These are phyloP conservation scores for Sanderia malayensis DNA, from an alignment of 30 jellyfish, hydroid and myxozoan genomes.

Conservation along the genomic window DNA sequence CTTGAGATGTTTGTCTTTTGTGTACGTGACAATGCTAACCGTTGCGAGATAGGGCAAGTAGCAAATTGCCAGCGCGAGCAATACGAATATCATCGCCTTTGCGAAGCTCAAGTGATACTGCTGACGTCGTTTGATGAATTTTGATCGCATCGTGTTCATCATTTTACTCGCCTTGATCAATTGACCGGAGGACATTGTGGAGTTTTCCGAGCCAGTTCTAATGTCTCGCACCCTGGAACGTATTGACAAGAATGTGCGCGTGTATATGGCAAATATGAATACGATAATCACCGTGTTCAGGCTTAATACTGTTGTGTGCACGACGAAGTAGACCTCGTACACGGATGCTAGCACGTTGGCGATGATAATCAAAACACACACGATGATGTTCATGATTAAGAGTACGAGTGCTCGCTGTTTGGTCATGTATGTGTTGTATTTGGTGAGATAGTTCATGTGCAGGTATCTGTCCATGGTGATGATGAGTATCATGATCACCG, in stretches of 20 bases:
- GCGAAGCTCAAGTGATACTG: conserved; percentile 44
- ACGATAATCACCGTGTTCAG: conserved; percentile 23
- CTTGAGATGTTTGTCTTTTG: not conserved
- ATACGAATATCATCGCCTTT: conserved; percentile 55
- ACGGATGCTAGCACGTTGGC: conserved; percentile 28
- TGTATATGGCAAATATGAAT: conserved; percentile 25
- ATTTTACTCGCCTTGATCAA: not conserved
- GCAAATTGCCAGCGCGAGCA: conserved; percentile 40
- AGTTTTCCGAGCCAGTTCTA: not conserved
- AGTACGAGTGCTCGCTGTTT: conserved; percentile 22
- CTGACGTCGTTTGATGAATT: conserved; percentile 16
- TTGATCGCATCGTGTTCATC: not conserved
- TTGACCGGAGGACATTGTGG: conserved; percentile 3
- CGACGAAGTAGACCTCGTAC: conserved; percentile 22
- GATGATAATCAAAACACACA: conserved; percentile 1
- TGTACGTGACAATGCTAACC: conserved; percentile 29
- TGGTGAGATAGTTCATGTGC: conserved; percentile 50
- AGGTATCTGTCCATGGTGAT: conserved; percentile 52
- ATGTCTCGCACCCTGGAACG: conserved; percentile 38
- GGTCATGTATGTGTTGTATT: conserved; percentile 50
- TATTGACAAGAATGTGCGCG: conserved; percentile 37
- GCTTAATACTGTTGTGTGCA: conserved; percentile 40
- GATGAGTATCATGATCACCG: conserved; percentile 52
- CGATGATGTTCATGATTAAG: not conserved
- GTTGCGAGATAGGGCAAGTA: conserved; percentile 43